Evolutionary conservation across 2,888 invertebrate genomes (phyloP), one percentile per base, ranked within the genome.

Genomic region (Acleris holmiana): DNA sequence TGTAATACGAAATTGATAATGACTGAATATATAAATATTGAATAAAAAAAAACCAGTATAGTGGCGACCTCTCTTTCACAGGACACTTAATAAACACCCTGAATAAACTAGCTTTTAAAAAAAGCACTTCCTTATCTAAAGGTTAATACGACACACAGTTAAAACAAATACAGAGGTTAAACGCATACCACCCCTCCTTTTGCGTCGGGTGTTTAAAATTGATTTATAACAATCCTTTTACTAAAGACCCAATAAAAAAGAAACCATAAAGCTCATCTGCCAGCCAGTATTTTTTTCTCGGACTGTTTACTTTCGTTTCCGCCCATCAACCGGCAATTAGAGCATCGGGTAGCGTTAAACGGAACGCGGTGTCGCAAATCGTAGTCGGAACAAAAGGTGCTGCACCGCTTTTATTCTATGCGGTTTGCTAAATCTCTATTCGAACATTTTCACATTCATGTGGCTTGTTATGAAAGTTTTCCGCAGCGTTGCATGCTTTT

Each of bases 281-380:
- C 23, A 41, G 55, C 23, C 55, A 55, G 55, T 53, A n/a, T 68
- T 69, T 50, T 68, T 67, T 67, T 66, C 67, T 17, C 17, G 44
- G 17, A 5, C n/a, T n/a, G 15, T n/a, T 67, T 66, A 65, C 67
- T 69, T 70, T 63, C 54, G n/a, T 71, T 77, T 76, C 73, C 72
- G 73, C 71, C 72, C 73, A 74, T 75, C 76, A 76, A 71, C 68
- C 71, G 73, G 71, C 76, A 76, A 82, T 83, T 82, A 82, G 76
- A 69, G 76, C 74, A 76, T 69, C 63, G 70, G 72, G 68, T 69
- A 62, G 68, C 66, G 68, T 73, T 72, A 70, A 73, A 67, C 63
- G 69, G 68, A 75, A 74, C 74, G 61, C 47, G 65, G 47, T 47
- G 29, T 67, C 64, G 71, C 58, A 35, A 13, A 35, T n/a, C 8